A percentile compares a stretch with the other conserved stretches of the same genome.
Conservation (phyloP, 2,113 vertebrate species). For the Psettodes erumei region DNA sequence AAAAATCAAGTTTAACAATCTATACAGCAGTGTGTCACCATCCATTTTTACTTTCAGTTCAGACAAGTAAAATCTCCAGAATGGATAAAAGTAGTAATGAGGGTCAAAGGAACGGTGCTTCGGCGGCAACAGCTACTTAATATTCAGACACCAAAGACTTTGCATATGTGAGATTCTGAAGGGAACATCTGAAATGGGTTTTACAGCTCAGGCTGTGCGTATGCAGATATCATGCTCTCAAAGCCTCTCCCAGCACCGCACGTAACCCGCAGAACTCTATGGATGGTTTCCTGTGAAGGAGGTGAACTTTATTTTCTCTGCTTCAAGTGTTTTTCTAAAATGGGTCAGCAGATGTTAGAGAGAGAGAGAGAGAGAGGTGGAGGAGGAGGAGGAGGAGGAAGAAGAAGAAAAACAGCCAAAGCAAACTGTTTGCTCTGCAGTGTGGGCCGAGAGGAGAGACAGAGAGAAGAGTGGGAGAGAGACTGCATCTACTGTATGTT, state of each 20-base stretch:
- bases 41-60: not conserved
- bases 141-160: slow-evolving; percentile 22
- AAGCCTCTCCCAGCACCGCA: slow-evolving; percentile 11
- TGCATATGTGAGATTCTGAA: not conserved
- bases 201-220: slow-evolving; percentile 11
- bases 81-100: slow-evolving; percentile 10
- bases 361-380: slow-evolving; percentile 26
- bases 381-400: slow-evolving; percentile 35
- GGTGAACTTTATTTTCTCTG: slow-evolving; percentile 68
- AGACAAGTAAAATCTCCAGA: not conserved
- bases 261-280: slow-evolving; percentile 42
- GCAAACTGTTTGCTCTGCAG: slow-evolving; percentile 77
- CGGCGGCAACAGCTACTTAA: slow-evolving; percentile 25
- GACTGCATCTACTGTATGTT: slow-evolving; percentile 51
- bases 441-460: slow-evolving; percentile 64
- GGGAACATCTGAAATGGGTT: slow-evolving; percentile 33
- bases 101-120: slow-evolving; percentile 23
- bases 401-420: slow-evolving; percentile 72
- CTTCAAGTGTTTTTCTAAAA: slow-evolving; percentile 78
- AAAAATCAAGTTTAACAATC: not conserved
- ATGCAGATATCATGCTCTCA: slow-evolving; percentile 24
- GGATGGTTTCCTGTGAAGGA: slow-evolving; percentile 72
- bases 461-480: slow-evolving; percentile 54
- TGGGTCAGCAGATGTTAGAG: slow-evolving; percentile 84
- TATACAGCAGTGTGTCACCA: not conserved